These are phyloP conservation scores for Pseudomyrmex flavicornis DNA, from an alignment of 1,140 invertebrate species.

Conservation along the genomic window DNA sequence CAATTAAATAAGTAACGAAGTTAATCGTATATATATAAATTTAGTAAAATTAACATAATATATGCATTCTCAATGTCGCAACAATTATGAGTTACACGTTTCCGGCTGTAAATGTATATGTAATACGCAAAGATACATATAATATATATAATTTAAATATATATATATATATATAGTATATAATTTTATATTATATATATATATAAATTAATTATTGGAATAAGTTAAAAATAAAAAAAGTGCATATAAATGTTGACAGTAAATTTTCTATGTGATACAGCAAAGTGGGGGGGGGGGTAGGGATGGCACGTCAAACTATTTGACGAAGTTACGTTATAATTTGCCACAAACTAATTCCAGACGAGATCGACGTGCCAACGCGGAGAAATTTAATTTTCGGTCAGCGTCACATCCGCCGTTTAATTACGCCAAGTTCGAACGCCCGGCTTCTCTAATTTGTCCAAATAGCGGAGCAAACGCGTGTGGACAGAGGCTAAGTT, in stretches of 20 bases:
- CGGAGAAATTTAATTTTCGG: constrained; percentile 66
- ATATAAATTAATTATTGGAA: constrained; percentile 22
- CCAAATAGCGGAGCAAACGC: constrained; percentile 49
- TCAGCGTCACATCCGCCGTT: constrained; percentile 45
- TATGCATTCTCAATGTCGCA: too few species aligned
- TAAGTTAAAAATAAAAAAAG: constrained; percentile 25
- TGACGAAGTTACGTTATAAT: constrained; percentile 38
- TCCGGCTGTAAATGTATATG: too few species aligned
- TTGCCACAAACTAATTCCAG: constrained; percentile 34
- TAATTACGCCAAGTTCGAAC: constrained; percentile 62
- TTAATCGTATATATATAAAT: constrained; percentile 1
- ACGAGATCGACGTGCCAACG: constrained; percentile 62
- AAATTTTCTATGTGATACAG: constrained; percentile 10
- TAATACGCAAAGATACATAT: too few species aligned
- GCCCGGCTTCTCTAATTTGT: constrained; percentile 62
- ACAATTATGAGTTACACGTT: too few species aligned
- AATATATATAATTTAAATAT: too few species aligned
- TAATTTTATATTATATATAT: too few species aligned
- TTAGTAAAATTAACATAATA: too few species aligned
- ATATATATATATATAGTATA: too few species aligned
- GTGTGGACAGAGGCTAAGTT: constrained; percentile 37
- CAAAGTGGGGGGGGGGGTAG: not conserved
- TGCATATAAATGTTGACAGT: constrained; percentile 15
- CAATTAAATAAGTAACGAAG: not conserved
- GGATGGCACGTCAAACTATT: not conserved